Base-by-base conservation (phyloP, 2,113 vertebrate genomes). In the Atherinomorus stipes region DNA sequence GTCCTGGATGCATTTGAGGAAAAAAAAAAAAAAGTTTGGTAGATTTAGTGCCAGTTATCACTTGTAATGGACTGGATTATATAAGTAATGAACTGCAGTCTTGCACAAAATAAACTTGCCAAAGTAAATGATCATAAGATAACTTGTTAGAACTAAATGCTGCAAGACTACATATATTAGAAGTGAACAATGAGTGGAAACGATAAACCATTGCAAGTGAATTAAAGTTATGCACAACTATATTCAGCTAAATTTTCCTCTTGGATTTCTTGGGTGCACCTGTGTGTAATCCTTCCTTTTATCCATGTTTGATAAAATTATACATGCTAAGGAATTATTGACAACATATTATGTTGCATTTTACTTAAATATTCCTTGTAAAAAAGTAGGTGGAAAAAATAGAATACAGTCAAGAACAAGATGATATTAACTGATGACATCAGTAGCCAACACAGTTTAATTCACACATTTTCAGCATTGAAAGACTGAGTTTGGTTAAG, bases 21-120 rank as follows among this genome's bases (percentile, higher is more conserved):
- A 57, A 19, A 70, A 74, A 57, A 19, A 70, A 74, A 21, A 64
- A 45, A 37, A 50, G 34, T 8, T 62, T 16, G 13, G 4, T 9
- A 34, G 65, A 54, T 71, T 68, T 66, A 23, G 44, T 47, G 16
- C 25, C 64, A 28, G 57, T 57, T 31, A 31, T 69, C n/a, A 53
- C 65, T 47, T 44, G 26, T 21, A 66, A 61, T 58, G 22, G 40
- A 23, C 4, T 53, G 44, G 21, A 53, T 85, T 70, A 68, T 66
- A 64, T 60, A 45, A 61, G 64, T 51, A 73, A 69, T 44, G 40
- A 4, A 21, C 45, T 18, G 13, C 21, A 26, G 9, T 47, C 44
- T 47, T 47, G 18, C 5, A 18, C 44, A 19, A 4, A 15, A 47
- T 18, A 18, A 6, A 47, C 16, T 16, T 19, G 18, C 18, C 18